These are phyloP conservation scores for Balanococcus diminutus DNA, from an alignment of 2,888 invertebrate genomes.

Conservation along the genomic window DNA sequence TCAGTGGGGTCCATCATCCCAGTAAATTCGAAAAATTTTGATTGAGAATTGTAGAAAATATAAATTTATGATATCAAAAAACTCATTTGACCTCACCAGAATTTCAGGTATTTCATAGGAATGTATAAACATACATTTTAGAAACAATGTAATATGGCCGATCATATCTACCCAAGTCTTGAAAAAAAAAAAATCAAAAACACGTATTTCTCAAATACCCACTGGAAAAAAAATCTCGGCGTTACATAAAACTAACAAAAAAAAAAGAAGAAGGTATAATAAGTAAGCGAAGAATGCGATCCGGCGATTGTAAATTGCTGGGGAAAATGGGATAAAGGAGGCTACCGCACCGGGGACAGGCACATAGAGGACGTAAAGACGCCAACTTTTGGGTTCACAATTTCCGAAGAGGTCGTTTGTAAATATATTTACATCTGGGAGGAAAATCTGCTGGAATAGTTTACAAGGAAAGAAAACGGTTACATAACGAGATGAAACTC, in stretches of 20 bases:
- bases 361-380: constrained; percentile 21
- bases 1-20: too few relatives aligned
- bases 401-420: constrained; percentile 35
- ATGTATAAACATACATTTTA: too few relatives aligned
- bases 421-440: constrained; percentile 42
- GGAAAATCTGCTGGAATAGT: constrained; percentile 29
- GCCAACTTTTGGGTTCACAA: constrained; percentile 35
- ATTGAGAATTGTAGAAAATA: too few relatives aligned
- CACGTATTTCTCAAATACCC: too few relatives aligned
- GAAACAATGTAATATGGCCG: too few relatives aligned
- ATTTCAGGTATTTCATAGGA: too few relatives aligned
- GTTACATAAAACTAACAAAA: background rate
- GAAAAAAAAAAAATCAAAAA: too few relatives aligned
- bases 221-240: background rate
- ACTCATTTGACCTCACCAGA: too few relatives aligned
- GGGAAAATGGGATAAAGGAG: background rate
- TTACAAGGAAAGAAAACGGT: constrained; percentile 33
- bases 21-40: too few relatives aligned
- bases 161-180: too few relatives aligned
- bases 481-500: constrained; percentile 32
- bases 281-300: background rate
- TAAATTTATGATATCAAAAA: too few relatives aligned
- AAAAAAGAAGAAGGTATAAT: background rate
- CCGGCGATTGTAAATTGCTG: constrained; percentile 31
- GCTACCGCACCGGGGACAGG: background rate